These are phyloP conservation scores for Bombylius discolor DNA, from an alignment of 2,888 invertebrate genomes.

Conservation along the genomic window DNA sequence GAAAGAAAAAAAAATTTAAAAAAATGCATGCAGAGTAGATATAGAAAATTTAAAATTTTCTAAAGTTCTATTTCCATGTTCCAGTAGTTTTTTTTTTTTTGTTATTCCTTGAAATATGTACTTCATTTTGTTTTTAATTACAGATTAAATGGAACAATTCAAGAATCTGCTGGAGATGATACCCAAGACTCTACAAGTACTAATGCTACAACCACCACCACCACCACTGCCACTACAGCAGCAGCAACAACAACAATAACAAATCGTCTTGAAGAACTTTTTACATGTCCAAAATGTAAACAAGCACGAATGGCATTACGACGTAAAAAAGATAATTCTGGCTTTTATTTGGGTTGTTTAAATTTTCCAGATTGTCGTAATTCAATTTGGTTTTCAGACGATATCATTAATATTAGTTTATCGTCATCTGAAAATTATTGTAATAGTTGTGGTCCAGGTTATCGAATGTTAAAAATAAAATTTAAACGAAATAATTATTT, in stretches of 20 bases:
- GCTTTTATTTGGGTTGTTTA: constrained; percentile 61
- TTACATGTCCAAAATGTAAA: constrained; percentile 68
- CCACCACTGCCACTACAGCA: background rate
- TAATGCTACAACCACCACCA: no score
- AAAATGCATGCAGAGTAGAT: no score
- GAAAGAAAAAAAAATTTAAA: no score
- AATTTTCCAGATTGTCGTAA: constrained; percentile 71
- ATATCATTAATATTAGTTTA: constrained; percentile 47
- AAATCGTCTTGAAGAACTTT: constrained; percentile 30
- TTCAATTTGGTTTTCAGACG: constrained; percentile 68
- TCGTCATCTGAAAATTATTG: constrained; percentile 52
- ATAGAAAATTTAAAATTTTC: no score
- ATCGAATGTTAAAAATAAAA: constrained; percentile 14
- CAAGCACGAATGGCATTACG: constrained; percentile 51
- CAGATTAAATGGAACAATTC: constrained; percentile 13
- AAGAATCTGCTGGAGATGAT: background rate
- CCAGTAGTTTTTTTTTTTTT: no score
- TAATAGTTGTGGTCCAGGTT: constrained; percentile 25
- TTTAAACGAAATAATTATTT: constrained; percentile 21
- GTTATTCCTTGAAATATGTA: no score
- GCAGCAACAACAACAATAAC: background rate
- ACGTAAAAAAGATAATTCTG: constrained; percentile 51
- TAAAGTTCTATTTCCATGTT: no score
- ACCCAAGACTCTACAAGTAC: background rate
- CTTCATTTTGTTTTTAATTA: background rate